Conservation (phyloP, 1,140 invertebrate genomes). For the Drosophila sp. region DNA sequence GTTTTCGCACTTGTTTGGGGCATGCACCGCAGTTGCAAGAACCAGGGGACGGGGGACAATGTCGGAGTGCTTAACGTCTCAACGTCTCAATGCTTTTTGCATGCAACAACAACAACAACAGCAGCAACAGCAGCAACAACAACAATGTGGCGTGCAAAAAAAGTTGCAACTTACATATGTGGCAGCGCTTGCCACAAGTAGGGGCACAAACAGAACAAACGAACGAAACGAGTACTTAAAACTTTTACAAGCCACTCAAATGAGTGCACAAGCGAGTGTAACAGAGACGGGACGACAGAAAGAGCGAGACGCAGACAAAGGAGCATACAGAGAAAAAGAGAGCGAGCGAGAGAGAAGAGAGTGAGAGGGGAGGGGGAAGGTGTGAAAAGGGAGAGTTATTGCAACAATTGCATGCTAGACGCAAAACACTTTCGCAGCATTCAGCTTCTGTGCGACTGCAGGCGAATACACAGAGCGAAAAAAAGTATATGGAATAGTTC, state of each 20-base stretch:
- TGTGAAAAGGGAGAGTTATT: not conserved
- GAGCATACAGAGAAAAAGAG: too few relatives aligned
- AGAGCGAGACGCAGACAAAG: too few relatives aligned
- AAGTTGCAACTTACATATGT: conserved; percentile 74
- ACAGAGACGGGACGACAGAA: not conserved
- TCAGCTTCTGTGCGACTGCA: conserved; percentile 39
- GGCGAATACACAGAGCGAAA: not conserved
- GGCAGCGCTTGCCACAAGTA: conserved; percentile 41
- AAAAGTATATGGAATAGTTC: too few relatives aligned
- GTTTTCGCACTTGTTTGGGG: conserved; percentile 48
- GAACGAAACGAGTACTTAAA: conserved; percentile 68
- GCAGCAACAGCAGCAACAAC: conserved; percentile 27
- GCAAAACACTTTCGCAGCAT: conserved; percentile 64
- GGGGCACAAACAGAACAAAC: conserved; percentile 24
- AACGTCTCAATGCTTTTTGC: conserved; percentile 53
- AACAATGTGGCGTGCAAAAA: conserved; percentile 74
- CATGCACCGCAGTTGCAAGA: not conserved
- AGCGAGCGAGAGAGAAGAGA: not conserved
- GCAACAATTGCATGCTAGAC: conserved; percentile 73
- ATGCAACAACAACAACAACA: conserved; percentile 56
- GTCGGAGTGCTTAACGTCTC: conserved; percentile 51
- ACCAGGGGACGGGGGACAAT: not conserved
- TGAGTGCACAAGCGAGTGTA: conserved; percentile 11
- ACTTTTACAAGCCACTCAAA: conserved; percentile 78
- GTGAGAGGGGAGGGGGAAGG: not conserved